These are phyloP conservation scores for Ephialtes manifestator DNA, from an alignment of 2,888 invertebrate genomes.

Conservation along the genomic window DNA sequence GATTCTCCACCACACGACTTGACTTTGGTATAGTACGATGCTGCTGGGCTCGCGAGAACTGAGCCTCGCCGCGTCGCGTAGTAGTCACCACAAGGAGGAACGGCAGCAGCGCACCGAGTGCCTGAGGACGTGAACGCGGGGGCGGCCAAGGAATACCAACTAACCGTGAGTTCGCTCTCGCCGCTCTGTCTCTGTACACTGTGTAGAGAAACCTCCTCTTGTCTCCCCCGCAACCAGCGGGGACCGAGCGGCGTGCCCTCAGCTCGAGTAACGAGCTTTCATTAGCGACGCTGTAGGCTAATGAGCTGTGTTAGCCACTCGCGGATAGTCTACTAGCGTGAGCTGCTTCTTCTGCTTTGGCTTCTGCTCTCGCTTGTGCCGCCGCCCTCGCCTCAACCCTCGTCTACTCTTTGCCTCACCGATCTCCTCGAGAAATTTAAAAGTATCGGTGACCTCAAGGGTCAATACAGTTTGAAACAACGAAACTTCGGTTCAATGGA, in stretches of 20 bases:
- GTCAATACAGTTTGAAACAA: neutral
- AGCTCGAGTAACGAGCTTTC: slow-evolving; percentile 85
- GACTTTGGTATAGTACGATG: slow-evolving; percentile 23
- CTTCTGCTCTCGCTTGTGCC: slow-evolving; percentile 48
- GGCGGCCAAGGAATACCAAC: slow-evolving; percentile 67
- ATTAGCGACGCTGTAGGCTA: slow-evolving; percentile 86
- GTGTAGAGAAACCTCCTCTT: slow-evolving; percentile 4
- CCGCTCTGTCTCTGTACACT: slow-evolving; percentile 54
- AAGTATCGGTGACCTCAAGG: slow-evolving; percentile 9
- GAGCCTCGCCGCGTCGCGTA: slow-evolving; percentile 49
- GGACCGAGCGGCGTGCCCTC: slow-evolving; percentile 53
- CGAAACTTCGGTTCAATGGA: neutral
- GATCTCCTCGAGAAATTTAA: slow-evolving; percentile 23
- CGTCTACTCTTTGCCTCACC: neutral
- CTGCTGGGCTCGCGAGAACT: slow-evolving; percentile 16
- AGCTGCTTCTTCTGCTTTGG: slow-evolving; percentile 34
- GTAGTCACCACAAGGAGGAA: slow-evolving; percentile 44
- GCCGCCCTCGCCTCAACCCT: slow-evolving; percentile 36
- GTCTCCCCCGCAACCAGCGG: slow-evolving; percentile 3
- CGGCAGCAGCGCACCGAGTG: slow-evolving; percentile 42
- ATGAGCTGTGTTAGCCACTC: slow-evolving; percentile 83
- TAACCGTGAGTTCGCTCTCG: slow-evolving; percentile 53
- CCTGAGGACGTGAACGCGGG: slow-evolving; percentile 61
- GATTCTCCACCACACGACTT: slow-evolving; percentile 64
- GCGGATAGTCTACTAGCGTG: slow-evolving; percentile 49